A percentile compares a stretch with the other conserved stretches of the same genome.
Evolutionary conservation across 2,888 invertebrate genomes (phyloP).

Genomic region (Sarcophaga variegata): DNA sequence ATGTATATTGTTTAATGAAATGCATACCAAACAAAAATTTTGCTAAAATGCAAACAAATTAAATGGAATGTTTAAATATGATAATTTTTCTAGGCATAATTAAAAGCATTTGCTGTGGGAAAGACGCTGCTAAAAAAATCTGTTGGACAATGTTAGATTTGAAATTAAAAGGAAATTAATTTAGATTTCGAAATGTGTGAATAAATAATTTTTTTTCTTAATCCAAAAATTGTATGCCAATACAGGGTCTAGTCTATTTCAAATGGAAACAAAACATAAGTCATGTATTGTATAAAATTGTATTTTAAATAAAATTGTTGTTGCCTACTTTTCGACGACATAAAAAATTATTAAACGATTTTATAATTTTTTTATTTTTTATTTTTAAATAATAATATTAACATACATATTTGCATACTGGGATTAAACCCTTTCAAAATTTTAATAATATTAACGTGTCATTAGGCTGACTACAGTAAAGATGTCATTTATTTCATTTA

Average conservation of each 20-base stretch:
- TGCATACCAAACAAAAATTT: constrained; percentile 14
- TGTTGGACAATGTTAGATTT: neutral
- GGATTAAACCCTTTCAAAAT: too few species aligned
- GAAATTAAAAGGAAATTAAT: neutral
- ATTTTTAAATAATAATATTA: too few species aligned
- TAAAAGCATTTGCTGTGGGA: neutral
- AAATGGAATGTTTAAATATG: constrained; percentile 40
- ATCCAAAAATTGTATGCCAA: neutral
- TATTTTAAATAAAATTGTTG: too few species aligned
- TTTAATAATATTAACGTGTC: too few species aligned
- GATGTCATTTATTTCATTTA: too few species aligned
- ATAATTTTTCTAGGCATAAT: constrained; percentile 27
- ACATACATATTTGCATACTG: too few species aligned
- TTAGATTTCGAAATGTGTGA: neutral
- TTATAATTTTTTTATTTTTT: too few species aligned
- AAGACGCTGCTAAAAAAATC: neutral
- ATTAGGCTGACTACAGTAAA: too few species aligned
- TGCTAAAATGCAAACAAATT: constrained; percentile 43
- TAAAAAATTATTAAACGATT: too few species aligned
- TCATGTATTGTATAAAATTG: too few species aligned
- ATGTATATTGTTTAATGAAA: constrained; percentile 29
- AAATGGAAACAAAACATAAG: too few species aligned
- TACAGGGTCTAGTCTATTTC: neutral
- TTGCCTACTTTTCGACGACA: too few species aligned
- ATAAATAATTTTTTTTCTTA: neutral